Base-by-base conservation (phyloP, 2,888 invertebrate species). In the Drosophila atripex region DNA sequence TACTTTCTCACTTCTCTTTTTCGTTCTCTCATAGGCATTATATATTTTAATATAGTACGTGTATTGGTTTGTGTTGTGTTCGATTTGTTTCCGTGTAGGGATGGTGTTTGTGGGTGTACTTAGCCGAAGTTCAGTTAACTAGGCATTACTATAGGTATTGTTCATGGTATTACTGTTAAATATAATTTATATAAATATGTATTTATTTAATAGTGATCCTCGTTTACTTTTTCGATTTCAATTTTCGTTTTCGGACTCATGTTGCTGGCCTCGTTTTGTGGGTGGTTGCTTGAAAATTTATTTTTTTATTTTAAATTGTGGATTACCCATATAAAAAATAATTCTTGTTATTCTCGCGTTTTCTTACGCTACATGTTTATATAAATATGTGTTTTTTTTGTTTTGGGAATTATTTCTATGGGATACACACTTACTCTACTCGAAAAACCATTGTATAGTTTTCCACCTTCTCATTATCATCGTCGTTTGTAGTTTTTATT, bases 121-220 rank as follows among this genome's bases (percentile, higher is more conserved):
- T 85, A 84, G 77, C 77, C 76, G 69, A 74, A 70, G 73, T 75
- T 84, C 78, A 84, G 86, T 84, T 86, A 80, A 84, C 80, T 85
- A 84, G 77, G 76, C 73, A 69, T 80, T 77, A 75, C 77, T 80
- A 80, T 84, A 85, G 78, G 77, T 80, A 86, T 86, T 86, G 79
- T 86, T 86, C 87, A 86, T 70, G 77, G 72, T 82, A 57, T 86
- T 73, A 77, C 72, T 75, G 30, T 47, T 65, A 65, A 53, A 47
- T 70, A 60, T 60, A 56, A 43, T 70, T 46, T 69, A 78, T 78
- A 73, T 79, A 78, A 61, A 71, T 80, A 75, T 78, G 60, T 68
- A 71, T 73, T 75, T 64, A 56, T 58, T 77, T 59, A 64, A 60
- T 69, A 64, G 55, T 71, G 64, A 49, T 54, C 28, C 47, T 56